Conservation (phyloP, 2,113 vertebrate species). For the Vulpes lagopus region DNA sequence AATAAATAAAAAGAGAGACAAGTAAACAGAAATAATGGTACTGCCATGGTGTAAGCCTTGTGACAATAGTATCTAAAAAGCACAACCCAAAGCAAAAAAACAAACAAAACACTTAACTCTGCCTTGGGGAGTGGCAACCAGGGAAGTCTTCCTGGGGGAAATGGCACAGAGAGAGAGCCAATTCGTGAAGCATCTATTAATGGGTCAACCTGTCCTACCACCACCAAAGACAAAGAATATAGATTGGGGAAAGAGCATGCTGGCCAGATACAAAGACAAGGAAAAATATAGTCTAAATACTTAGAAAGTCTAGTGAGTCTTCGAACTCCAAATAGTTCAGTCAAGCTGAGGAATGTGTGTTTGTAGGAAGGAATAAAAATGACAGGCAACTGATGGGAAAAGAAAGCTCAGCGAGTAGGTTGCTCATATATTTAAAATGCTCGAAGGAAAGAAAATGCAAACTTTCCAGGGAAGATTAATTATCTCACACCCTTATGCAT, state of each 20-base stretch:
- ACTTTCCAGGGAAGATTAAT: conserved; percentile 36
- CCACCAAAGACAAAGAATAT: background rate
- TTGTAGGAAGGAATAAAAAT: background rate
- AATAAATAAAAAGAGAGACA: background rate
- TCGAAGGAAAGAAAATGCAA: conserved; percentile 25
- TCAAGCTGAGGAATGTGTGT: background rate
- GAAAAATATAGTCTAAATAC: background rate
- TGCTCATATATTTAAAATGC: conserved; percentile 27
- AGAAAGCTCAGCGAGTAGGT: conserved; percentile 1
- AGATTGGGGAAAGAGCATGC: background rate
- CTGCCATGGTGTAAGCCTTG: background rate
- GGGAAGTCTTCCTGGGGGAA: background rate
- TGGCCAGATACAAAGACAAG: background rate
- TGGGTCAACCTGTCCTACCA: background rate
- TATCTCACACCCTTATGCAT: conserved; percentile 33
- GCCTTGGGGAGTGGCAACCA: background rate
- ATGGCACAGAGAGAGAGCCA: background rate
- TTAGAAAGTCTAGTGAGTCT: background rate
- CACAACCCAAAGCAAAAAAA: background rate
- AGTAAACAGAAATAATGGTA: background rate
- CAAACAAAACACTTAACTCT: background rate
- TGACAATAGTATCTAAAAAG: background rate
- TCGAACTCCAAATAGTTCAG: background rate
- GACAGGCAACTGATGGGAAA: background rate
- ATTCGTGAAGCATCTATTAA: background rate